Conservation (phyloP, 2,888 invertebrate genomes). For the Scaptomyza polygonia region DNA sequence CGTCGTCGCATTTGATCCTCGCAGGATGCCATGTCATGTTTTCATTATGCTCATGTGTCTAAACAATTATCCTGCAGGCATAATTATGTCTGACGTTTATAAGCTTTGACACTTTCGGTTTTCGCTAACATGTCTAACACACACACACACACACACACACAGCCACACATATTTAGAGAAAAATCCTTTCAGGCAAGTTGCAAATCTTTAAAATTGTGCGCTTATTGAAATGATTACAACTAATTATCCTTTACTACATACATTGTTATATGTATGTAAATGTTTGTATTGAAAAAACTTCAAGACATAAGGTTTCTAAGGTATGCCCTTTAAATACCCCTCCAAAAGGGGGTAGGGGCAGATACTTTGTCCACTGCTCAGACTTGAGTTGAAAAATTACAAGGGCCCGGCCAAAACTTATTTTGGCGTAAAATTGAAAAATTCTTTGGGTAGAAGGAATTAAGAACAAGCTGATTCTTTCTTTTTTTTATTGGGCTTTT, state of each 20-base stretch:
- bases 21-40: slow-evolving; percentile 79
- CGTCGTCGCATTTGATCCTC: slow-evolving; percentile 67
- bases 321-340: not conserved
- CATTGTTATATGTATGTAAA: not conserved
- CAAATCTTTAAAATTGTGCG: slow-evolving; percentile 24
- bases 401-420: slow-evolving; percentile 78
- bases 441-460: slow-evolving; percentile 78
- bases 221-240: slow-evolving; percentile 58
- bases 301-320: not conserved
- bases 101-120: slow-evolving; percentile 81
- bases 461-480: slow-evolving; percentile 66
- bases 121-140: slow-evolving; percentile 63
- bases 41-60: slow-evolving; percentile 81
- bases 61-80: slow-evolving; percentile 80
- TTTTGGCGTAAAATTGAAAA: slow-evolving; percentile 84
- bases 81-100: slow-evolving; percentile 81
- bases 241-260: slow-evolving; percentile 44
- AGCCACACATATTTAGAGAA: not conserved
- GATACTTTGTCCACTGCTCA: slow-evolving; percentile 4
- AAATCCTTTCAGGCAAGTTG: slow-evolving; percentile 1
- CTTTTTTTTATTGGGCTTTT: slow-evolving; percentile 1
- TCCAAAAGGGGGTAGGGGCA: not conserved
- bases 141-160: slow-evolving; percentile 27
- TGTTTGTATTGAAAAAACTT: not conserved
- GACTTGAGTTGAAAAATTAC: slow-evolving; percentile 71